Conservation (phyloP, 2,797 vertebrate species). For the Spea hammondii region DNA sequence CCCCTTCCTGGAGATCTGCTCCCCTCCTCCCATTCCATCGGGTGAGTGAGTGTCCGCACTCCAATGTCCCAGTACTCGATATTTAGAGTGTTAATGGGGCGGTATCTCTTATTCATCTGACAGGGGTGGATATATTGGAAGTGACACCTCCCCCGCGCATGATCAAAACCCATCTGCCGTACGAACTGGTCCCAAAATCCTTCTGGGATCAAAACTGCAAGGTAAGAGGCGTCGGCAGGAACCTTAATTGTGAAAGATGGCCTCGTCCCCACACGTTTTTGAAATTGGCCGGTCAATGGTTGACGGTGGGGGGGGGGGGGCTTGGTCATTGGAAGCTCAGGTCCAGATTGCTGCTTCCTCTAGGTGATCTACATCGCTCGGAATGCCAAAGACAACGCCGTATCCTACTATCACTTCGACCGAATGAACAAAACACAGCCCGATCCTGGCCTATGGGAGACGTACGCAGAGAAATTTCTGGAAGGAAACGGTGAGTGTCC, state of each 20-base stretch:
- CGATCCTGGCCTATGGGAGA: slow-evolving; percentile 49
- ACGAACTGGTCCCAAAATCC: slow-evolving; percentile 49
- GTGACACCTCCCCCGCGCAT: slow-evolving; percentile 45
- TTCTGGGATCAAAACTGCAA: slow-evolving; percentile 56
- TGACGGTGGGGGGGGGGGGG: no score
- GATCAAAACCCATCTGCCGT: slow-evolving; percentile 56
- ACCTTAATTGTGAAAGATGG: no score
- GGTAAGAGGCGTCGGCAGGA: slow-evolving; percentile 13
- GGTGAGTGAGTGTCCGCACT: slow-evolving; percentile 62
- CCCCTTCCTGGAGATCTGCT: slow-evolving; percentile 69
- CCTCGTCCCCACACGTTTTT: no score
- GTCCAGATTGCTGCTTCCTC: neutral
- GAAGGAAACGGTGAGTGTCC: slow-evolving; percentile 40
- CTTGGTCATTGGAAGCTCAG: no score
- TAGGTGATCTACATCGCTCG: slow-evolving; percentile 53
- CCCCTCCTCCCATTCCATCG: slow-evolving; percentile 62
- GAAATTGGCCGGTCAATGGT: no score
- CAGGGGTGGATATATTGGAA: slow-evolving; percentile 30
- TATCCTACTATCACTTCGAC: slow-evolving; percentile 56
- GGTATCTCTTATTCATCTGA: neutral
- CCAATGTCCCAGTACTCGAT: no score
- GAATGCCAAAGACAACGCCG: slow-evolving; percentile 52
- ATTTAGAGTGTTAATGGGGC: no score
- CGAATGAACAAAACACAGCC: slow-evolving; percentile 32
- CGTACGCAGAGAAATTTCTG: slow-evolving; percentile 48